Evolutionary conservation across 2,797 vertebrate species (phyloP), one percentile per base, ranked within the genome.

Genomic region (Lepilemur septentrionalis): DNA sequence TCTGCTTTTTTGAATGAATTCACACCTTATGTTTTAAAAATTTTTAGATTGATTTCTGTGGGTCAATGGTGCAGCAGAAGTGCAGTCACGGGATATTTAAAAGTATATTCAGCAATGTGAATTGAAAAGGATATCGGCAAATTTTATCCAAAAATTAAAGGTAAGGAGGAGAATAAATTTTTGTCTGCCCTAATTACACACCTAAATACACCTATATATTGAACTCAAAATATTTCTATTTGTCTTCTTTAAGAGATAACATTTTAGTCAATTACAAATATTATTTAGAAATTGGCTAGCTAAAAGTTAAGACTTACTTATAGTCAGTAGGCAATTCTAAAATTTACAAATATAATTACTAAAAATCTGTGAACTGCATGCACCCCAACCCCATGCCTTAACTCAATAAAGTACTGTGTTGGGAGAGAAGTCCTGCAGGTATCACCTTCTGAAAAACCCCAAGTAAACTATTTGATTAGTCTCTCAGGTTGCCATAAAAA

Each of bases 1-100:
- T 96, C 41, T 82, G 5, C 32, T 84, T 85, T 67, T 89, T 63
- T 43, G 69, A 79, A 78, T 59, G 41, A 94, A 78, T 23, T 1
- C 17, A 72, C 1, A n/a, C n/a, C 43, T 48, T 69, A 43, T 55
- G 41, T 32, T 81, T 93, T 73, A 30, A 72, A 38, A 22, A 1
- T 43, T 46, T 82, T 63, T 41, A 30, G 7, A 35, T 55, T 50
- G 57, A 85, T 90, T 92, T 72, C 32, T 93, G 22, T 30, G 28
- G 4, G 11, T 57, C 61, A 85, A 13, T 59, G 32, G 23, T 65
- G 8, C 7, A 61, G 41, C 15, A 65, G 35, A 84, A 83, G 35
- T 85, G 0, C 32, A 43, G 15, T 70, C 22, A 83, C 18, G 70
- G 7, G 8, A 35, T 35, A 48, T 38, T 65, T 70, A 43, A 76